A percentile compares a stretch with the other conserved stretches of the same genome.
phyloP scores from a whole-genome alignment of 1,140 invertebrate genomes.

The Mycetomoellerius zeteki region DNA sequence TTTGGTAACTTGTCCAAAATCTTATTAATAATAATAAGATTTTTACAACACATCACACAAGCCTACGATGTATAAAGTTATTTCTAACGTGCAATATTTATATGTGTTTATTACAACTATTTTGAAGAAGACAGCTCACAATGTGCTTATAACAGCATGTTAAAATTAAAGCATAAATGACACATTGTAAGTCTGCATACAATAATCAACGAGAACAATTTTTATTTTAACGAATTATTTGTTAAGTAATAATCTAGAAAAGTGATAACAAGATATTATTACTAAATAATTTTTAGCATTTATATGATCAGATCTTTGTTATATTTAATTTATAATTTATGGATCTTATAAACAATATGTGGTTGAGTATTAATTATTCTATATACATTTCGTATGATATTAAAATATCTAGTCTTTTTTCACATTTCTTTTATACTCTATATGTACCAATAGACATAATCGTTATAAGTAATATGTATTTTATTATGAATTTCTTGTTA shows the following conservation, averaged over 20 bases:
- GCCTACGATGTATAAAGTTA: conserved; percentile 67
- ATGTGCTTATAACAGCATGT: conserved; percentile 45
- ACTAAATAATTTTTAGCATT: conserved; percentile 51
- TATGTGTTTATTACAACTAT: conserved; percentile 64
- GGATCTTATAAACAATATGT: conserved; percentile 30
- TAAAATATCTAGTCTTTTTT: conserved; percentile 74
- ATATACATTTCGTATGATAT: conserved; percentile 61
- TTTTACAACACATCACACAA: conserved; percentile 69
- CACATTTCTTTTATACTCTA: conserved; percentile 66
- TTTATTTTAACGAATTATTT: conserved; percentile 50
- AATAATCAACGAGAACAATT: conserved; percentile 48
- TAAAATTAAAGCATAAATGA: conserved; percentile 39
- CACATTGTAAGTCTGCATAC: conserved; percentile 33
- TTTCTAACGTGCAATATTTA: conserved; percentile 67
- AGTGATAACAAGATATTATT: conserved; percentile 23
- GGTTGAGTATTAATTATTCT: conserved; percentile 56
- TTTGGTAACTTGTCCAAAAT: conserved; percentile 64
- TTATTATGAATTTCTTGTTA: conserved; percentile 19
- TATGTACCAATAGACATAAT: conserved; percentile 54
- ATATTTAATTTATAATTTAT: conserved; percentile 51
- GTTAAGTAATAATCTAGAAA: conserved; percentile 36
- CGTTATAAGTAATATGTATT: conserved; percentile 26
- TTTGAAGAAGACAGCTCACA: conserved; percentile 43
- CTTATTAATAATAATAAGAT: conserved; percentile 68
- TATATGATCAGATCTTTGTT: conserved; percentile 68